Percentiles rank a stretch among this genome's conserved stretches.
Conservation (phyloP, 2,888 invertebrate species). For the Drosophila parthenogenetica region DNA sequence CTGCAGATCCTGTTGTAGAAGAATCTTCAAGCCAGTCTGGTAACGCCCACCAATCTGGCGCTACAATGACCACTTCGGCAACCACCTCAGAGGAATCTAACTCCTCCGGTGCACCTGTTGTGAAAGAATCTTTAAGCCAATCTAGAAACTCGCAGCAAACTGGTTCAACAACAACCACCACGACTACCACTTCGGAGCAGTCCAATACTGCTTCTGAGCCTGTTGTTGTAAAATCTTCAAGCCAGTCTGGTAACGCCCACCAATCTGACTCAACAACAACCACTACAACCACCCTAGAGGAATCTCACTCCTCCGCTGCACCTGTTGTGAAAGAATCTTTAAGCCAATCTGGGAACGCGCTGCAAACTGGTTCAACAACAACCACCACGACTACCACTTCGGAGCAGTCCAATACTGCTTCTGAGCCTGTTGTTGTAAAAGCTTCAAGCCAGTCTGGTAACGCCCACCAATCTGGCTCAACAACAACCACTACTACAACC, state of each 20-base stretch:
- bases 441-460: not conserved
- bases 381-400: conserved; percentile 11
- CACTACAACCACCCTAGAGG: conserved; percentile 10
- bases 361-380: conserved; percentile 16
- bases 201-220: not conserved
- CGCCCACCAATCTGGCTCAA: conserved; percentile 4
- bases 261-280: conserved; percentile 23
- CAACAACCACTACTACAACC: too few relatives aligned
- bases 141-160: too few relatives aligned
- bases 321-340: not conserved
- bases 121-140: too few relatives aligned
- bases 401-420: not conserved
- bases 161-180: not conserved
- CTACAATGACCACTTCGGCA: not conserved
- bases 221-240: not conserved
- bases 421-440: not conserved
- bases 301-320: not conserved
- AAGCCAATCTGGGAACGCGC: conserved; percentile 15
- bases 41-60: not conserved
- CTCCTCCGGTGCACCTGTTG: too few relatives aligned
- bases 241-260: not conserved
- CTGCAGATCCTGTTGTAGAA: not conserved
- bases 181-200: too few relatives aligned
- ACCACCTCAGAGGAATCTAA: too few relatives aligned
- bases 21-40: not conserved